phyloP scores from a whole-genome alignment of 2,797 vertebrate genomes.

The Scarus forsteni region DNA sequence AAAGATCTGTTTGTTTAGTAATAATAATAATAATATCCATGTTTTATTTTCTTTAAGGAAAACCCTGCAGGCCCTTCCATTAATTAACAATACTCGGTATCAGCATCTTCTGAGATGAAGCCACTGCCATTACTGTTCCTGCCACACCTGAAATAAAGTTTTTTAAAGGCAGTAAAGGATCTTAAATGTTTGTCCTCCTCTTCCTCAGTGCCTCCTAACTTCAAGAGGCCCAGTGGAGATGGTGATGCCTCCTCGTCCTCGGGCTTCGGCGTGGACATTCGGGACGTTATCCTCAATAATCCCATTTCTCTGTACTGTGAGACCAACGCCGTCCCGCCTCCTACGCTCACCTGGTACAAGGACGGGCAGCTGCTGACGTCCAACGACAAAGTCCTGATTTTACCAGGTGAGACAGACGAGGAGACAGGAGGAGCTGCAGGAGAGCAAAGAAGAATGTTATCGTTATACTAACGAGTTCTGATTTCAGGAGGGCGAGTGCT shows the following conservation, averaged over 20 bases:
- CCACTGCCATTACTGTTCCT: not conserved
- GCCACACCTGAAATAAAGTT: not conserved
- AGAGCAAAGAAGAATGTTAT: not conserved
- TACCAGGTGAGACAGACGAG: conserved; percentile 87
- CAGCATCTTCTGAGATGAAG: not conserved
- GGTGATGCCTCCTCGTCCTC: conserved; percentile 78
- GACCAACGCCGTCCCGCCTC: conserved; percentile 94
- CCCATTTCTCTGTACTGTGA: conserved; percentile 96
- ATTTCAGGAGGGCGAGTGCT: conserved; percentile 90
- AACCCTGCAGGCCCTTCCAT: no score
- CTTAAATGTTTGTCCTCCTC: not conserved
- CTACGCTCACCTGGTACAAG: conserved; percentile 95
- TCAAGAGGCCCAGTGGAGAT: conserved; percentile 82
- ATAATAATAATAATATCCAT: not conserved
- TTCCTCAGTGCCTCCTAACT: conserved; percentile 92
- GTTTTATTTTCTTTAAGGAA: no score
- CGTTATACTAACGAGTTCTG: conserved; percentile 3
- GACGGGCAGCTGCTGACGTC: conserved; percentile 89
- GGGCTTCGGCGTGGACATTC: conserved; percentile 72
- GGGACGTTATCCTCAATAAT: conserved; percentile 93
- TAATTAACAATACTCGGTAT: no score
- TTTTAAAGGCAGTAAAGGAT: not conserved
- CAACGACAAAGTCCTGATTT: conserved; percentile 89
- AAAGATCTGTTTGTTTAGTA: no score
- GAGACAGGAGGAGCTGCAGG: not conserved